Conservation (phyloP, 2,113 vertebrate genomes). For the Rousettus leschenaultii region DNA sequence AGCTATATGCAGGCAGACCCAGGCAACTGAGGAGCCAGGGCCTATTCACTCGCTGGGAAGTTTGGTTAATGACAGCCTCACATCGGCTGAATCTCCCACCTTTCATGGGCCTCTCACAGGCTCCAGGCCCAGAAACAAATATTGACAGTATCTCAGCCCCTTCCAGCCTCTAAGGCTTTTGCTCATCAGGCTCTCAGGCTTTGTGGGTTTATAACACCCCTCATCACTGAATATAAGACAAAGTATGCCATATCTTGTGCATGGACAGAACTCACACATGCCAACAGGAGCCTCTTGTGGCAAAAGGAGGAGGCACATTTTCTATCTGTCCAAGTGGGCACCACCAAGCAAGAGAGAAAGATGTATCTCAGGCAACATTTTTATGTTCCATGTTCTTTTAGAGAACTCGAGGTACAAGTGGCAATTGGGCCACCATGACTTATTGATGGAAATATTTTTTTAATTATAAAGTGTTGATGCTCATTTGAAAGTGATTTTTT, state of each 20-base stretch:
- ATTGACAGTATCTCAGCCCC: neutral
- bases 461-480: neutral
- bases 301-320: neutral
- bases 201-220: neutral
- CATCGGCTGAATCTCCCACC: neutral
- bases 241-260: neutral
- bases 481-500: neutral
- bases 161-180: neutral
- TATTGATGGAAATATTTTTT: neutral
- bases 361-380: neutral
- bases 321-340: neutral
- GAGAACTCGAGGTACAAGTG: neutral
- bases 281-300: neutral
- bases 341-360: neutral
- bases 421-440: neutral
- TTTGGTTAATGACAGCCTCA: neutral
- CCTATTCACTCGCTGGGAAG: neutral
- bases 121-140: neutral
- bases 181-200: neutral
- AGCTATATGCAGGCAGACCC: neutral
- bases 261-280: neutral
- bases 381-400: neutral
- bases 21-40: accelerated
- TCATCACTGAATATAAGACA: neutral
- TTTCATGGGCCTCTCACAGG: neutral